Evolutionary conservation across 2,888 invertebrate genomes (phyloP).

Genomic region (Lathronympha strigana): DNA sequence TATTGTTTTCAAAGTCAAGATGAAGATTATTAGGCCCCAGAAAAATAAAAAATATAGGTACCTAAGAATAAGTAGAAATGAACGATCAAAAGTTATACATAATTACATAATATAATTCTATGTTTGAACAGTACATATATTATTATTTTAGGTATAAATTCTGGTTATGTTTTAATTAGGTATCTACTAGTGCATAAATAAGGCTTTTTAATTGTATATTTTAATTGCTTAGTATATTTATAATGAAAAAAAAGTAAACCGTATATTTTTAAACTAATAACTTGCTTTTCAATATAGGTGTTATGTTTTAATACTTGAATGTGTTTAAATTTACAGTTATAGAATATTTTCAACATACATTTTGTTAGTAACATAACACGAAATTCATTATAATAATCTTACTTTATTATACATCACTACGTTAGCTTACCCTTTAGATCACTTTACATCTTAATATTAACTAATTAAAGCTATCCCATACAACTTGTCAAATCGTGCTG

Average conservation of each 20-base stretch:
- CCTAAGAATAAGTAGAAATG: slow-evolving; percentile 5
- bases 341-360: background rate
- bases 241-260: background rate
- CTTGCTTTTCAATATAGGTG: background rate
- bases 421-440: slow-evolving; percentile 51
- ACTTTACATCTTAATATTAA: slow-evolving; percentile 66
- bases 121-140: background rate
- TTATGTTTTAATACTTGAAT: slow-evolving; percentile 1
- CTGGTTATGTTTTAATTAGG: background rate
- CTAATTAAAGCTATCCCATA: slow-evolving; percentile 85
- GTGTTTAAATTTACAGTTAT: background rate
- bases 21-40: slow-evolving; percentile 31
- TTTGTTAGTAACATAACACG: slow-evolving; percentile 17
- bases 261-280: background rate
- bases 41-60: slow-evolving; percentile 11
- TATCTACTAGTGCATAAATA: background rate
- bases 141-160: background rate
- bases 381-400: slow-evolving; percentile 26
- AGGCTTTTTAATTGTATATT: background rate
- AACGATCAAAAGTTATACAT: background rate
- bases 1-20: background rate
- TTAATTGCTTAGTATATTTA: background rate
- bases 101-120: background rate
- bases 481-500: slow-evolving; percentile 77
- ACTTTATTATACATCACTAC: slow-evolving; percentile 33